Conservation (phyloP, 2,113 vertebrate species). For the Gobio gobio region DNA sequence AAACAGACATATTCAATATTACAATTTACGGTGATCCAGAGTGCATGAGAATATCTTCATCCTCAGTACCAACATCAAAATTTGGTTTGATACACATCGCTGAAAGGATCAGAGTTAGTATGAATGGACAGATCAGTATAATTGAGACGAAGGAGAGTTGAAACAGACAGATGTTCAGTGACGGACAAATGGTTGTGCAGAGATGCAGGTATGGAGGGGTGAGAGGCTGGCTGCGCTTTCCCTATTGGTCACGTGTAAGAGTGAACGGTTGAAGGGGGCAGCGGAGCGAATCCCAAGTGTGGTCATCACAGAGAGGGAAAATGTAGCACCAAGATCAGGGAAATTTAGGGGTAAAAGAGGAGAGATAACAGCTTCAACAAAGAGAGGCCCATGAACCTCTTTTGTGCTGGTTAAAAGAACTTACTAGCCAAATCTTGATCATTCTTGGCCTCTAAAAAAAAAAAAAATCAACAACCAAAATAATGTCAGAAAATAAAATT, state of each 20-base stretch:
- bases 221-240: conserved; percentile 17
- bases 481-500: conserved; percentile 1
- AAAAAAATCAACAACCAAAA: conserved; percentile 19
- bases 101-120: conserved; percentile 34
- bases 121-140: conserved; percentile 12
- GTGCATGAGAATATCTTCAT: neutral
- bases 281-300: conserved; percentile 20
- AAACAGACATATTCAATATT: neutral
- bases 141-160: neutral
- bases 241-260: neutral
- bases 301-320: conserved; percentile 37
- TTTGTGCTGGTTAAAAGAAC: conserved; percentile 27
- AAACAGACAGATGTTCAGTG: conserved; percentile 21
- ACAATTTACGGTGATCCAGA: neutral
- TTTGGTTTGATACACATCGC: conserved; percentile 3
- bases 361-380: conserved; percentile 11
- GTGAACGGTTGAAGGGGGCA: neutral
- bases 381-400: conserved; percentile 30
- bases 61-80: neutral
- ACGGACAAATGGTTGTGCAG: conserved; percentile 3
- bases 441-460: conserved; percentile 20
- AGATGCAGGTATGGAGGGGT: conserved; percentile 37
- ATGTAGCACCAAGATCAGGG: conserved; percentile 9
- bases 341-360: conserved; percentile 12
- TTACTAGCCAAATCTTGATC: conserved; percentile 38